Evolutionary conservation across 2,113 vertebrate genomes (phyloP), one percentile per base, ranked within the genome.

Genomic region (Oreotrochilus melanogaster): DNA sequence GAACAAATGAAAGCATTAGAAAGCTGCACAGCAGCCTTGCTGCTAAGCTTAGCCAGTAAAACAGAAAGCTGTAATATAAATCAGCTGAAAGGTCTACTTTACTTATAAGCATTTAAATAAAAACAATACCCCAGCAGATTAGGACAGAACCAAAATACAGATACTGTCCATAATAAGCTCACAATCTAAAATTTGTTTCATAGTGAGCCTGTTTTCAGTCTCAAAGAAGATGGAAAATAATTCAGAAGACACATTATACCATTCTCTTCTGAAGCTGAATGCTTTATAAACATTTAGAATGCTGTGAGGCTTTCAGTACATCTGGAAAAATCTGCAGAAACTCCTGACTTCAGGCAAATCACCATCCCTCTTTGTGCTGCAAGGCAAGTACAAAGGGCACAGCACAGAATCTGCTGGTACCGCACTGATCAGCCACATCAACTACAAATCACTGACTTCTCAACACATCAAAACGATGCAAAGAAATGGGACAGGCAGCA

Each of bases 91-190:
- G 57, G 80, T 28, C 33, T 82, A 30, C 50, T 94, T 82, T 47
- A 82, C 42, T 82, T 71, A 48, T 1, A 90, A 80, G 47, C 74
- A 91, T 83, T 95, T 86, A 86, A 93, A 88, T 54, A 92, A 94
- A 94, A 96, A 90, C 75, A 93, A 86, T 25, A 5, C 35, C 47
- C 27, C 24, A 73, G 67, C 51, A 95, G 82, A 92, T 33, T 80
- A 85, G 39, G 71, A 51, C 22, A 83, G 47, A 89, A 67, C 15
- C 51, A 78, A 96, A 93, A 87, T 64, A 53, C n/a, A 83, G 48
- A 89, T 62, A 83, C 35, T 39, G 30, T 48, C 78, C 47, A 71
- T 35, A 95, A 39, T n/a, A 93, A 93, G 43, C 72, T 90, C 82
- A 80, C 0, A 0, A 51, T 67, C 74, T 37, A 90, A 93, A 96